Evolutionary conservation across 2,888 invertebrate species (phyloP).

Genomic region (Drosophila affinis): DNA sequence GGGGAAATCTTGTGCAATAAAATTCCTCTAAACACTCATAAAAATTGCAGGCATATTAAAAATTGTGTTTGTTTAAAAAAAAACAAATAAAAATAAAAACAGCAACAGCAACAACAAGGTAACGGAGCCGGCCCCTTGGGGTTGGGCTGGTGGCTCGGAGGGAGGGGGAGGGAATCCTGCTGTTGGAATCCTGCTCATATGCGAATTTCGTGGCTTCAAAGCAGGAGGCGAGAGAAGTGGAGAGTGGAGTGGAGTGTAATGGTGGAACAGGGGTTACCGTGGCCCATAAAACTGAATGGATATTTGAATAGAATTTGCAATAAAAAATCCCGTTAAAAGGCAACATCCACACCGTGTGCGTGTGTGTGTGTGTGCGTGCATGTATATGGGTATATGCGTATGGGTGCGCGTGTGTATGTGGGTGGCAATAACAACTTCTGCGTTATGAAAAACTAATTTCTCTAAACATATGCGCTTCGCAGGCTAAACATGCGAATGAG

Average conservation of each 20-base stretch:
- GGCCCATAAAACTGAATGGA: slow-evolving; percentile 79
- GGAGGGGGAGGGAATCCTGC: too few species aligned
- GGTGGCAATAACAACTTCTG: slow-evolving; percentile 79
- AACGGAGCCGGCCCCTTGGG: slow-evolving; percentile 25
- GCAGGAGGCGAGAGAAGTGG: slow-evolving; percentile 4
- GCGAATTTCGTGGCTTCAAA: slow-evolving; percentile 61
- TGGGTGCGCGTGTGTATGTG: slow-evolving; percentile 31
- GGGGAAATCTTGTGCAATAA: slow-evolving; percentile 82
- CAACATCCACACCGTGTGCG: slow-evolving; percentile 37
- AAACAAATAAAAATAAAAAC: slow-evolving; percentile 33
- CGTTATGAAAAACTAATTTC: slow-evolving; percentile 81
- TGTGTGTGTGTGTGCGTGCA: slow-evolving; percentile 11
- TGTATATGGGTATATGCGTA: neutral
- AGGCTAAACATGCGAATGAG: slow-evolving; percentile 44
- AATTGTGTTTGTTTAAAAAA: slow-evolving; percentile 82
- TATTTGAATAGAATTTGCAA: slow-evolving; percentile 82
- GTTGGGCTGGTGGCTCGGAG: slow-evolving; percentile 2
- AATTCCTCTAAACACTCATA: slow-evolving; percentile 84
- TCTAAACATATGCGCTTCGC: slow-evolving; percentile 77
- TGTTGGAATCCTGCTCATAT: slow-evolving; percentile 60
- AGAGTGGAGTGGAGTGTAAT: neutral
- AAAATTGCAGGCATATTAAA: slow-evolving; percentile 84
- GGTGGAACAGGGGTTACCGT: slow-evolving; percentile 18
- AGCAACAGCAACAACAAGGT: slow-evolving; percentile 47
- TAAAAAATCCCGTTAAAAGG: slow-evolving; percentile 80